phyloP scores from a whole-genome alignment of 2,113 vertebrate genomes.

The Colossoma macropomum region DNA sequence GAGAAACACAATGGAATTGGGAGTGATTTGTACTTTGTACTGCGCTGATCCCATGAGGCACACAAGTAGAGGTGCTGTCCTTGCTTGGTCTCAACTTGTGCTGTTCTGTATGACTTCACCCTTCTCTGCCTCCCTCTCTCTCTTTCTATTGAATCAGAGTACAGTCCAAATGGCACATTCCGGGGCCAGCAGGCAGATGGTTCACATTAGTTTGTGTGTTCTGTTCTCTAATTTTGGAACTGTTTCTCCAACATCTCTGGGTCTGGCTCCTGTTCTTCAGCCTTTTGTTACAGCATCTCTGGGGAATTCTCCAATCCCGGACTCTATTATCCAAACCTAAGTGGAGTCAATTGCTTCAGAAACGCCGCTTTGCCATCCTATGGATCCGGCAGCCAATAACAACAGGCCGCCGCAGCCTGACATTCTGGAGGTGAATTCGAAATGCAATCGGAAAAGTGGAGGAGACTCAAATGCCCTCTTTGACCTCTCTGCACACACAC shows the following conservation, averaged over 20 bases:
- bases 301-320: constrained; percentile 18
- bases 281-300: constrained; percentile 5
- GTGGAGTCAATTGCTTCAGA: constrained; percentile 44
- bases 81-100: neutral
- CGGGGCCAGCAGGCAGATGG: constrained; percentile 30
- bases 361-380: neutral
- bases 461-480: constrained; percentile 40
- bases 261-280: constrained; percentile 29
- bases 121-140: neutral
- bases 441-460: constrained; percentile 22
- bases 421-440: constrained; percentile 20
- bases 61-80: neutral
- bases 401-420: constrained; percentile 16
- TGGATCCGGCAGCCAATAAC: constrained; percentile 2
- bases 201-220: constrained; percentile 38
- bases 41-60: neutral
- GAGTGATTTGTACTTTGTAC: neutral
- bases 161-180: neutral
- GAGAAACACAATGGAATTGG: neutral
- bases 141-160: neutral
- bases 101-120: neutral
- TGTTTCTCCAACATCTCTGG: constrained; percentile 23
- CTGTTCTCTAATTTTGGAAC: constrained; percentile 29
- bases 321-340: constrained; percentile 38
- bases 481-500: constrained; percentile 35